phyloP scores from a whole-genome alignment of 2,113 vertebrate genomes.

The Zootoca vivipara region DNA sequence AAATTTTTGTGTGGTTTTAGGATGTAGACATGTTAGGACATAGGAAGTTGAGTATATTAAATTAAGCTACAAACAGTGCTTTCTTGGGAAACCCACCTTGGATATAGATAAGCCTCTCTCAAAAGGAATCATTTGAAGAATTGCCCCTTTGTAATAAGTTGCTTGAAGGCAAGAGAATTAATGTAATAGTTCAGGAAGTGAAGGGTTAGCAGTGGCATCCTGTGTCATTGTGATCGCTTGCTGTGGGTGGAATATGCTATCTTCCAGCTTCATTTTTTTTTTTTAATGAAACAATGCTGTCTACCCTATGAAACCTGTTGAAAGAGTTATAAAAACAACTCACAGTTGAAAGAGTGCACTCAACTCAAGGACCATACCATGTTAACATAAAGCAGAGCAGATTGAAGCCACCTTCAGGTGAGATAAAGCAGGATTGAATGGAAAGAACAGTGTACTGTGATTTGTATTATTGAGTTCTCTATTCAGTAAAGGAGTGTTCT shows the following conservation, averaged over 20 bases:
- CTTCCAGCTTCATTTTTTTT: conserved; percentile 27
- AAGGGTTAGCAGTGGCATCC: not conserved
- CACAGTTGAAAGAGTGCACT: not conserved
- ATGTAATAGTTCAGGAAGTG: conserved; percentile 42
- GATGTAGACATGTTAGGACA: conserved; percentile 30
- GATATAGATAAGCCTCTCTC: conserved; percentile 28
- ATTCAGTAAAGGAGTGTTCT: not conserved
- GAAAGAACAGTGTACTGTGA: not conserved
- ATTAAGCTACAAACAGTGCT: conserved; percentile 16
- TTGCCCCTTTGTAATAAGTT: conserved; percentile 32
- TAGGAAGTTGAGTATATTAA: conserved; percentile 29
- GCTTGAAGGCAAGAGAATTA: conserved; percentile 40
- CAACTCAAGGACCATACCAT: fast-evolving
- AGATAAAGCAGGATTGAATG: not conserved
- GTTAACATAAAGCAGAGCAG: not conserved
- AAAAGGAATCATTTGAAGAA: conserved; percentile 40
- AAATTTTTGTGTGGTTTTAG: conserved; percentile 40
- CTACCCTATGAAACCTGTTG: conserved; percentile 7
- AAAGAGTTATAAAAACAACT: fast-evolving
- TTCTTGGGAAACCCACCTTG: conserved; percentile 33
- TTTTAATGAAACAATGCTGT: not conserved
- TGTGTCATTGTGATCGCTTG: not conserved
- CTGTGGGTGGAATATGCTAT: not conserved
- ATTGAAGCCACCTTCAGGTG: not conserved
- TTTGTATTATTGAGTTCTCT: fast-evolving